phyloP scores from a whole-genome alignment of 2,888 invertebrate species.

The Ochropleura plecta region DNA sequence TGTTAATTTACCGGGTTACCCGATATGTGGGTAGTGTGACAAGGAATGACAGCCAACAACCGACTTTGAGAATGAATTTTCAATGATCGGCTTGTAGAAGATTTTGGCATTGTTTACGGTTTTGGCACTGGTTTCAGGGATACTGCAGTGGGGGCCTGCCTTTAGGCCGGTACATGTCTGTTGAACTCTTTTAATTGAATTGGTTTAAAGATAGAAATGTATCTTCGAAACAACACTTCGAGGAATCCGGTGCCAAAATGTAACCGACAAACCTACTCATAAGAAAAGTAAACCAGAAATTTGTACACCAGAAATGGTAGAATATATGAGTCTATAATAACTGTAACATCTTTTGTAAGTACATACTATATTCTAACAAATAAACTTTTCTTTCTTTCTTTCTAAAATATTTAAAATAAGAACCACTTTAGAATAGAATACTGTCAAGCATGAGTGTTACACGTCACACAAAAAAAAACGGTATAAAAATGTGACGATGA shows the following conservation, averaged over 20 bases:
- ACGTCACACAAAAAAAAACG: not conserved
- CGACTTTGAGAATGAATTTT: constrained; percentile 44
- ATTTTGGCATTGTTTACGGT: constrained; percentile 40
- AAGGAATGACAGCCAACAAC: constrained; percentile 40
- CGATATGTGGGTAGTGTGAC: constrained; percentile 61
- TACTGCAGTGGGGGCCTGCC: not conserved
- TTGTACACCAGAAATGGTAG: too few relatives aligned
- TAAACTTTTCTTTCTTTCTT: too few relatives aligned
- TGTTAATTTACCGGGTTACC: constrained; percentile 58
- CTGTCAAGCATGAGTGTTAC: not conserved
- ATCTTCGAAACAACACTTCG: not conserved
- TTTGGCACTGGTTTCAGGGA: not conserved
- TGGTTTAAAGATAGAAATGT: not conserved
- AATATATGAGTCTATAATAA: too few relatives aligned
- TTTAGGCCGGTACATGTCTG: not conserved
- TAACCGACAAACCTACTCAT: not conserved
- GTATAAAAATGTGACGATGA: constrained; percentile 3
- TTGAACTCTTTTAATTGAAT: not conserved
- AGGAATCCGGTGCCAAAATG: not conserved
- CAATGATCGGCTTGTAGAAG: constrained; percentile 41
- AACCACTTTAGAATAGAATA: not conserved
- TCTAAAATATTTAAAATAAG: not conserved
- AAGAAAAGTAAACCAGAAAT: not conserved
- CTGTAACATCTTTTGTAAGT: too few relatives aligned
- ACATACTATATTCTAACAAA: too few relatives aligned